phyloP scores from a whole-genome alignment of 2,888 invertebrate genomes.

The Dioctria linearis region DNA sequence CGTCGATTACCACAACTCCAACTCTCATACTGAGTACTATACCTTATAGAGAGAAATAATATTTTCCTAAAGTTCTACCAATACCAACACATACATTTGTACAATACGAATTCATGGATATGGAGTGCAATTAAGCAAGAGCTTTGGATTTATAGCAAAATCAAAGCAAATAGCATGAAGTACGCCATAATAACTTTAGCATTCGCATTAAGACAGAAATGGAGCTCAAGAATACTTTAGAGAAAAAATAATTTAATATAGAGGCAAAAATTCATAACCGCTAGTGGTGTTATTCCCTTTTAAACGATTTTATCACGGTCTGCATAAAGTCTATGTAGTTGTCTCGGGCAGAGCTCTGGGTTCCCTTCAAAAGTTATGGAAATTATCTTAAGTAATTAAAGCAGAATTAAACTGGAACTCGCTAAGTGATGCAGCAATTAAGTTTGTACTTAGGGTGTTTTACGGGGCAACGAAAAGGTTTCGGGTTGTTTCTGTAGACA shows the following conservation, averaged over 20 bases:
- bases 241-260: not conserved
- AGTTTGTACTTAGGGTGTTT: conserved; percentile 41
- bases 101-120: no score
- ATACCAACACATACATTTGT: no score
- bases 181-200: not conserved
- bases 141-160: no score
- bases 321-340: conserved; percentile 12
- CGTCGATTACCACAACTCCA: no score
- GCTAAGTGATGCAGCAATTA: conserved; percentile 53
- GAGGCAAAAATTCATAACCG: conserved; percentile 38
- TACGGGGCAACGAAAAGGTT: conserved; percentile 43
- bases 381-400: conserved; percentile 54
- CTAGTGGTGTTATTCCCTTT: conserved; percentile 40
- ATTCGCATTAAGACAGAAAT: conserved; percentile 7
- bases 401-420: conserved; percentile 47
- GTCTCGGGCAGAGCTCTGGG: conserved; percentile 8
- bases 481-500: conserved; percentile 32
- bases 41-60: no score
- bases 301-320: conserved; percentile 38
- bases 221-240: not conserved
- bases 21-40: no score
- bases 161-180: not conserved
- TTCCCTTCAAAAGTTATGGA: conserved; percentile 44
- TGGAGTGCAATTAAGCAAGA: no score
- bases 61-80: no score